phyloP scores from a whole-genome alignment of 2,888 invertebrate genomes.

The Teinopalpus imperialis region DNA sequence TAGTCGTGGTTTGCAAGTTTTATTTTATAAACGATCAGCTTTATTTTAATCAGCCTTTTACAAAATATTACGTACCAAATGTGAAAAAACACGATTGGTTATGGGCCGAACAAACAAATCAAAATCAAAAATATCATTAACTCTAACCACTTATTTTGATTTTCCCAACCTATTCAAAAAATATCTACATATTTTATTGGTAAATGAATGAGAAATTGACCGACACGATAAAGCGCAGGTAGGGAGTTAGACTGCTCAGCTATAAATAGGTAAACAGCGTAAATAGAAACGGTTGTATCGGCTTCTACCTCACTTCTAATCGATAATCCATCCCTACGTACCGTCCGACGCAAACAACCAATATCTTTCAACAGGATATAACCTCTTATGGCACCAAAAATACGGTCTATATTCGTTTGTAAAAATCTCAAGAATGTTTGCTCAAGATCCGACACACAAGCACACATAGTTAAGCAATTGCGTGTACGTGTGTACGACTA shows the following conservation, averaged over 20 bases:
- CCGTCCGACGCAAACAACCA: slow-evolving; percentile 43
- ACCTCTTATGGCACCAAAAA: fast-evolving
- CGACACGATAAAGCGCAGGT: slow-evolving; percentile 58
- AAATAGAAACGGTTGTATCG: slow-evolving; percentile 78
- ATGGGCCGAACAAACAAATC: too few species aligned
- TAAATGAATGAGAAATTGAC: slow-evolving; percentile 30
- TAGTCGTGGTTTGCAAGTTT: too few species aligned
- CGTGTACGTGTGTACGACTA: slow-evolving; percentile 53
- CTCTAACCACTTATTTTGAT: slow-evolving; percentile 14
- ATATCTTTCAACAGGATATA: not conserved
- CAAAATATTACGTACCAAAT: too few species aligned
- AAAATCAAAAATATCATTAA: too few species aligned
- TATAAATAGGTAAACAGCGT: slow-evolving; percentile 81
- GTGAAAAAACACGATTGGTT: too few species aligned
- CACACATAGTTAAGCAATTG: slow-evolving; percentile 42
- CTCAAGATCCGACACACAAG: slow-evolving; percentile 46
- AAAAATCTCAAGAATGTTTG: slow-evolving; percentile 38
- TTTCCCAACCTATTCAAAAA: slow-evolving; percentile 10
- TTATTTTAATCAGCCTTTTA: too few species aligned
- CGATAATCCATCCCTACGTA: slow-evolving; percentile 56
- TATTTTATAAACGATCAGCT: too few species aligned
- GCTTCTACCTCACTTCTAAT: slow-evolving; percentile 69
- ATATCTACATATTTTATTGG: slow-evolving; percentile 19
- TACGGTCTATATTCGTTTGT: slow-evolving; percentile 30
- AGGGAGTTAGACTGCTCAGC: slow-evolving; percentile 65